Evolutionary conservation across 2,888 invertebrate genomes (phyloP).

Genomic region (Dermolepida albohirtum): DNA sequence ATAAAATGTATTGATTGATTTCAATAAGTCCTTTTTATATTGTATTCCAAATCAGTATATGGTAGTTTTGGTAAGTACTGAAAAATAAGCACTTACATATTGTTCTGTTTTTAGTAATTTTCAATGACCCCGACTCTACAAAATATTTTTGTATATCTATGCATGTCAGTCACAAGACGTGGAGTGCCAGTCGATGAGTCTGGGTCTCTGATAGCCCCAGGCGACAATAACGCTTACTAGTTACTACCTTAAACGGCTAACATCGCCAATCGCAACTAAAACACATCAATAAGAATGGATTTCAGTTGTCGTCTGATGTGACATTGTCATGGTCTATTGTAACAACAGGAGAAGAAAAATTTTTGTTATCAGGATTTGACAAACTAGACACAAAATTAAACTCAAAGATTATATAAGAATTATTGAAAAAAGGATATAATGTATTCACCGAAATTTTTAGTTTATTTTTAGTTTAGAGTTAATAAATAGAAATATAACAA

Average conservation of each 20-base stretch:
- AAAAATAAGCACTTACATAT: too few species aligned
- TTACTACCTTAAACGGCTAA: slow-evolving; percentile 24
- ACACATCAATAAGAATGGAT: neutral
- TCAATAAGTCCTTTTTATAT: too few species aligned
- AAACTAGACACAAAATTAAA: too few species aligned
- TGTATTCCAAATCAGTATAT: too few species aligned
- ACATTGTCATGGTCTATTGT: neutral
- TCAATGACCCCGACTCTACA: neutral
- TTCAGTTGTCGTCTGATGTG: slow-evolving; percentile 1
- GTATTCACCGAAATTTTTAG: slow-evolving; percentile 40
- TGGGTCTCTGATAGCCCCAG: slow-evolving; percentile 41
- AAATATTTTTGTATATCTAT: neutral
- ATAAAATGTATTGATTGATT: too few species aligned
- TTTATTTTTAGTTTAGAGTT: too few species aligned
- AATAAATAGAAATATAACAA: too few species aligned
- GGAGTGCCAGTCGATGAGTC: slow-evolving; percentile 42
- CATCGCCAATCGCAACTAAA: slow-evolving; percentile 14
- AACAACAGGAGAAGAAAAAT: too few species aligned
- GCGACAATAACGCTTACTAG: slow-evolving; percentile 38
- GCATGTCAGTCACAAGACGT: slow-evolving; percentile 21
- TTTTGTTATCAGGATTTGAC: too few species aligned
- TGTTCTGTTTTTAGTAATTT: too few species aligned
- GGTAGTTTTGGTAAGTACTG: too few species aligned
- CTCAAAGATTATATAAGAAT: too few species aligned
- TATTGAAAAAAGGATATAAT: neutral